Base-by-base conservation (phyloP, 23 tunicate species). In the Styela plicata region DNA sequence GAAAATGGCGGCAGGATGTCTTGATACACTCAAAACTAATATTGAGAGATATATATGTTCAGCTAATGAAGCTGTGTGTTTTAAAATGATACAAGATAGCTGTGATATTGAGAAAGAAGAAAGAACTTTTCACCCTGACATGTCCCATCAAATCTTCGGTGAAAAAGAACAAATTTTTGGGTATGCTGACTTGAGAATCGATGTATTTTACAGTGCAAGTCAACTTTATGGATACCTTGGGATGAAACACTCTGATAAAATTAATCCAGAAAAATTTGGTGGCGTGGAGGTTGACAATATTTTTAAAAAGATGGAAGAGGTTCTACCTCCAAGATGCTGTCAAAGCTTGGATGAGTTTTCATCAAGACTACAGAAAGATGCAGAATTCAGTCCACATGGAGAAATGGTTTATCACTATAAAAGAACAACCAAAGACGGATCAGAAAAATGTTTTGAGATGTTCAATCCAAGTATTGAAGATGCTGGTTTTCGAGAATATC, bases 101-200 rank as follows among this genome's bases (percentile, higher is more conserved):
- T 29, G 74, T 5, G 97, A 91, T 2, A 20, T 91, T 24, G 90
- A 78, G 83, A 63, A 31, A 21, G 86, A 88, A 37, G 83, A 82
- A 64, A 77, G 36, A 5, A 82, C 61, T 70, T 94, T 94, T 68
- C 69, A 85, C 33, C 98, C 98, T 0, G 98, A 89, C 74, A 94
- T 94, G 98, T 90, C 92, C 20, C 99, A 96, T 80, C 99, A 96
- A 68, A 86, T 96, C 29, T 96, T 96, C 84, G 99, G 99, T 3
- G 93, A 93, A 78, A 93, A 93, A 66, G 99, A 96, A 79, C 90
- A 87, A 66, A 91, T 96, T 35, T 96, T 96, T 76, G 99, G 99
- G n/a, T 91, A 87, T 69, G 74, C 31, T 0, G 71, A 91, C 2
- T 73, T 89, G 28, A 81, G 66, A 34, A 79, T 96, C 20, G 69